phyloP scores from a whole-genome alignment of 1,140 invertebrate genomes.

The Leptestheria dahalacensis region DNA sequence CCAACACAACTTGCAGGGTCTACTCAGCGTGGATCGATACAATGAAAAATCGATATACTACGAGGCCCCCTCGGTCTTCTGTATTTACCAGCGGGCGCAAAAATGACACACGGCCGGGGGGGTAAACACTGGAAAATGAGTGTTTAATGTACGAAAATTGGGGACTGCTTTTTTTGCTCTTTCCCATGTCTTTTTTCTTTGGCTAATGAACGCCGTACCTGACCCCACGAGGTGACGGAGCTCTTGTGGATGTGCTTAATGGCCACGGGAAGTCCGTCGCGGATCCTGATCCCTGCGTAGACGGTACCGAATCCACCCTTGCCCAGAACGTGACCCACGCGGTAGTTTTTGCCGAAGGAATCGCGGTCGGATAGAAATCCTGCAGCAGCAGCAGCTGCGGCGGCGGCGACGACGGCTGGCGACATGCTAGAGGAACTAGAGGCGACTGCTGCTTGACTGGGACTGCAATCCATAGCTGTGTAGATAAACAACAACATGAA shows the following conservation, averaged over 20 bases:
- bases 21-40: neutral
- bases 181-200: too few relatives aligned
- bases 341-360: slow-evolving; percentile 28
- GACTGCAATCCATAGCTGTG: neutral
- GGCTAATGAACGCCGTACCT: slow-evolving; percentile 11
- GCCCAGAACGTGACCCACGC: slow-evolving; percentile 32
- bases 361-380: slow-evolving; percentile 6
- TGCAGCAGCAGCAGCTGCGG: too few relatives aligned
- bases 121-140: too few relatives aligned
- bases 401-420: neutral
- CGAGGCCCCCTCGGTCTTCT: too few relatives aligned
- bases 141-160: too few relatives aligned
- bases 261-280: slow-evolving; percentile 35
- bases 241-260: slow-evolving; percentile 38
- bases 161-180: too few relatives aligned
- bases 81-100: too few relatives aligned
- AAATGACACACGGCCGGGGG: too few relatives aligned
- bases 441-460: neutral
- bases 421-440: neutral
- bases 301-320: slow-evolving; percentile 42
- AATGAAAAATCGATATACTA: neutral
- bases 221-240: slow-evolving; percentile 31
- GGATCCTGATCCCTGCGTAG: slow-evolving; percentile 32
- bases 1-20: too few relatives aligned
- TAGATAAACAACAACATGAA: too few relatives aligned